These are phyloP conservation scores for Eristalis arbustorum DNA, from an alignment of 2,888 invertebrate genomes.

Conservation along the genomic window DNA sequence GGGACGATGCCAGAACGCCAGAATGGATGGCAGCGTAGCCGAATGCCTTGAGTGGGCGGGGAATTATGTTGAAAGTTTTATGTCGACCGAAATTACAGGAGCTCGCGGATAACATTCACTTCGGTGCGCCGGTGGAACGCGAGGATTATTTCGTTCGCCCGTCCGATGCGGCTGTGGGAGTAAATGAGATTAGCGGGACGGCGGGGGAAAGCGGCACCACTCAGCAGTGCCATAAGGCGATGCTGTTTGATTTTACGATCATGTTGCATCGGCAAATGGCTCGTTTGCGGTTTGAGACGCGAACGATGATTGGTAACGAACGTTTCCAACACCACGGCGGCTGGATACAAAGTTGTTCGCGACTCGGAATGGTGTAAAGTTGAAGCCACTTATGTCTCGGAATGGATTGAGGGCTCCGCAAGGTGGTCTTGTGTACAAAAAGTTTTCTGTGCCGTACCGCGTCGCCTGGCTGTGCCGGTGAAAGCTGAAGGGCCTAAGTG, in stretches of 20 bases:
- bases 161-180: constrained; percentile 35
- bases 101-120: constrained; percentile 66
- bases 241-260: constrained; percentile 54
- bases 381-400: background rate
- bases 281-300: constrained; percentile 20
- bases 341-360: background rate
- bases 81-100: constrained; percentile 66
- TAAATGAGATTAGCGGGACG: constrained; percentile 41
- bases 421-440: background rate
- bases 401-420: background rate
- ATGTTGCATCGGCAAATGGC: constrained; percentile 18
- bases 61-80: constrained; percentile 69
- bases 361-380: background rate
- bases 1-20: background rate
- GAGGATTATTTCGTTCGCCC: constrained; percentile 39
- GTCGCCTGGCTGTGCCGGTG: background rate
- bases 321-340: background rate
- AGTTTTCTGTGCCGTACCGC: background rate
- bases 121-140: constrained; percentile 19
- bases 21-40: background rate
- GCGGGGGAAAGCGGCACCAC: background rate
- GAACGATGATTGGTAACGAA: background rate
- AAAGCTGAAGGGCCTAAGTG: background rate
- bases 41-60: constrained; percentile 66
- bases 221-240: constrained; percentile 38